Conservation (phyloP, 2,113 vertebrate genomes). For the Leucopsar rothschildi region DNA sequence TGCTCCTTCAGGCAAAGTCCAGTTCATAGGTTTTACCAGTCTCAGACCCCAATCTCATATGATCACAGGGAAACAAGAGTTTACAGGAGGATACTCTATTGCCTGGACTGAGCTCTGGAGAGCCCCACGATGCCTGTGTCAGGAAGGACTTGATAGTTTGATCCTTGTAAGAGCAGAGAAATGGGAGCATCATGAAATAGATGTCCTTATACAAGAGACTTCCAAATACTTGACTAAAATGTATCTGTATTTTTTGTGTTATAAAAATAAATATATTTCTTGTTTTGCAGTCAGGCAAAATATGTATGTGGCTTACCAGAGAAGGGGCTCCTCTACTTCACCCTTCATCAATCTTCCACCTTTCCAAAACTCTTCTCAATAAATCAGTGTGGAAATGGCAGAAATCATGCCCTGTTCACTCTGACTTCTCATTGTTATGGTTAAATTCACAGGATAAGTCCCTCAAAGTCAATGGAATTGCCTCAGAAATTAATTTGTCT, state of each 20-base stretch:
- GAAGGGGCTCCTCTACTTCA: neutral
- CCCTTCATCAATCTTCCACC: neutral
- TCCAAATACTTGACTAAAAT: neutral
- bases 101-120: neutral
- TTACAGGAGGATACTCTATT: neutral
- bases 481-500: constrained; percentile 6
- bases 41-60: neutral
- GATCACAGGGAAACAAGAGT: neutral
- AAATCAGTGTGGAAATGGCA: neutral
- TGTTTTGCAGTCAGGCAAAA: neutral
- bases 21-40: neutral
- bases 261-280: neutral
- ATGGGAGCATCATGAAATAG: neutral
- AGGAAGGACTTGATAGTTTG: neutral
- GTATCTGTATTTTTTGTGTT: neutral
- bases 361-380: neutral
- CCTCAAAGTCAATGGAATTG: neutral
- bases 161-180: neutral
- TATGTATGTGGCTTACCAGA: neutral
- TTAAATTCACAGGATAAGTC: neutral
- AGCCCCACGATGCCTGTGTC: accelerated
- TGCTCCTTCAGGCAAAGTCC: neutral
- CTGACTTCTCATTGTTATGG: neutral
- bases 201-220: neutral
- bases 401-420: neutral